A percentile compares a stretch with the other conserved stretches of the same genome.
Evolutionary conservation across 2,113 vertebrate species (phyloP).

Genomic region (Ardeotis arabs): DNA sequence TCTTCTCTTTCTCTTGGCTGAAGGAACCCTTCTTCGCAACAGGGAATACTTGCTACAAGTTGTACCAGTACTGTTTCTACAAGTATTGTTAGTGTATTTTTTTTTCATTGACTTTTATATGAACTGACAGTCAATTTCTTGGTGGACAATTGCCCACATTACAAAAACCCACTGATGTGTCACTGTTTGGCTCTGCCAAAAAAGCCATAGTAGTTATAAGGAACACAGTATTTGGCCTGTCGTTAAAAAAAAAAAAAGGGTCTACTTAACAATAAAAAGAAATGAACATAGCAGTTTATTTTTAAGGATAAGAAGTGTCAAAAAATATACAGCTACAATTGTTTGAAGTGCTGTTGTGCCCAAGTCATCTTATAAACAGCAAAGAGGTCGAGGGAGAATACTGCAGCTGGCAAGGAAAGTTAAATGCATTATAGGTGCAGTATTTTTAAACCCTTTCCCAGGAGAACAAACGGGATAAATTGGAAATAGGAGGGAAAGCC

Average conservation of each 20-base stretch:
- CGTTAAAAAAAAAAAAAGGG: background rate
- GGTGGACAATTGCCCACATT: conserved; percentile 9
- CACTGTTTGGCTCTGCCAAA: background rate
- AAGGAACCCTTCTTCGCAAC: background rate
- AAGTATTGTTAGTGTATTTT: background rate
- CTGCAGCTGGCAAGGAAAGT: background rate
- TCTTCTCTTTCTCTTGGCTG: background rate
- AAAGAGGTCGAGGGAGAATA: background rate
- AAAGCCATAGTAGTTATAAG: background rate
- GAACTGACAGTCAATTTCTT: conserved; percentile 13
- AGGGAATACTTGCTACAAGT: background rate
- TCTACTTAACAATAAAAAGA: background rate
- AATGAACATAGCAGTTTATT: background rate
- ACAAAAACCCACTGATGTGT: conserved; percentile 29
- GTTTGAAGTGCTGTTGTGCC: rapidly evolving
- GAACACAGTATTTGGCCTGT: background rate
- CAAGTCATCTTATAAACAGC: background rate
- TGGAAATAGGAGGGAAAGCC: background rate
- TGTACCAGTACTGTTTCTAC: background rate
- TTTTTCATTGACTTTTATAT: background rate
- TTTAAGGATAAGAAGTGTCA: background rate
- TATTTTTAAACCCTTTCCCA: background rate
- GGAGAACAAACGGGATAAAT: background rate
- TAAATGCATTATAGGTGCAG: background rate
- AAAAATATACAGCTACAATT: background rate